phyloP scores from a whole-genome alignment of 2,888 invertebrate species.

The Sthenelais limicola region DNA sequence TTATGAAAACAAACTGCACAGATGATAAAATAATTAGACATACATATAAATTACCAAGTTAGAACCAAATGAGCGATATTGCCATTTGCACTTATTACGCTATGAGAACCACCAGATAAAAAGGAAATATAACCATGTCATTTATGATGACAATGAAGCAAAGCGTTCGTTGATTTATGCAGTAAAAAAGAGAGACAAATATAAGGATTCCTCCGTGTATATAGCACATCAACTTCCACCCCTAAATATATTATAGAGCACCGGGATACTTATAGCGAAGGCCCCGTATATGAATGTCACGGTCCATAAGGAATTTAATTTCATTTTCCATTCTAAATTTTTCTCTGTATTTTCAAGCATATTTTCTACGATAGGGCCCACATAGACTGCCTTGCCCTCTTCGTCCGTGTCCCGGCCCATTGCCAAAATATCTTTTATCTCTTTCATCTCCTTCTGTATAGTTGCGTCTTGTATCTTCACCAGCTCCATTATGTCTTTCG shows the following conservation, averaged over 20 bases:
- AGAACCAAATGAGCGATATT: no score
- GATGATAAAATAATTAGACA: no score
- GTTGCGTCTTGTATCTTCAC: conserved; percentile 59
- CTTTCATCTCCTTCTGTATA: conserved; percentile 60
- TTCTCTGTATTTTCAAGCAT: conserved; percentile 65
- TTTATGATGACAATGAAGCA: no score
- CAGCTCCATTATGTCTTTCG: conserved; percentile 44
- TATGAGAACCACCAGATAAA: no score
- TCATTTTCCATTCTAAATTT: conserved; percentile 68
- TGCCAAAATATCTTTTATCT: conserved; percentile 60
- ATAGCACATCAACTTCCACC: conserved; percentile 40
- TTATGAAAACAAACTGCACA: no score
- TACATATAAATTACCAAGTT: no score
- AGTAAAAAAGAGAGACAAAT: no score
- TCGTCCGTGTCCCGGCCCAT: conserved; percentile 44
- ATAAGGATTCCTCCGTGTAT: no score
- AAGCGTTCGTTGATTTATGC: no score
- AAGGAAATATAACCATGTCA: no score
- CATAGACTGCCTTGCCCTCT: conserved; percentile 61
- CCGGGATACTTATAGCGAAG: conserved; percentile 62
- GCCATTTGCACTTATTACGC: no score
- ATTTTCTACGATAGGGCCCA: conserved; percentile 64
- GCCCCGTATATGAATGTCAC: conserved; percentile 67
- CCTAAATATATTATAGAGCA: conserved; percentile 50
- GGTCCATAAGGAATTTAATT: conserved; percentile 64